These are phyloP conservation scores for Sebastes taczanowskii DNA, from an alignment of 2,797 vertebrate species.

Conservation along the genomic window DNA sequence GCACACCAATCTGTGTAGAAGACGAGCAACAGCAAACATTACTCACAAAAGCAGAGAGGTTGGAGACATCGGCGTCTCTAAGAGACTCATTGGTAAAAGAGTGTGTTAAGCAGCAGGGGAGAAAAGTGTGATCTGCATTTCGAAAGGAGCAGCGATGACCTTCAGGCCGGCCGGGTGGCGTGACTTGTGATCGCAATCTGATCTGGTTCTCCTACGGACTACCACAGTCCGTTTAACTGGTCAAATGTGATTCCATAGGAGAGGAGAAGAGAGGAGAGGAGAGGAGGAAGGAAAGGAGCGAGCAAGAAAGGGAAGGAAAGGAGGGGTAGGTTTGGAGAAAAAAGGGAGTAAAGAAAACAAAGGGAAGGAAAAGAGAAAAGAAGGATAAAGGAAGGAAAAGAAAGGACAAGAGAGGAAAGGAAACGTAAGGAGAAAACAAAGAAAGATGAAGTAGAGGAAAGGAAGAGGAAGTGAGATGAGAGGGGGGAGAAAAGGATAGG, in stretches of 20 bases:
- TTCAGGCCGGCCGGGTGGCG: not conserved
- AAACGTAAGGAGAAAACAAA: not conserved
- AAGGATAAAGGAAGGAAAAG: no score
- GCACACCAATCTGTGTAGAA: slow-evolving; percentile 11
- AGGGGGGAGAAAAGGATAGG: not conserved
- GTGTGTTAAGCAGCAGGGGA: not conserved
- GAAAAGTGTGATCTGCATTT: slow-evolving; percentile 17
- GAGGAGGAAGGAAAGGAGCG: no score
- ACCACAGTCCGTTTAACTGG: not conserved
- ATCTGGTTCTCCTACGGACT: not conserved
- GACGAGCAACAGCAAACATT: slow-evolving; percentile 11
- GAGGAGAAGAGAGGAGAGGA: not conserved
- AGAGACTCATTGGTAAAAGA: slow-evolving; percentile 6
- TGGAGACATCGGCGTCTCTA: slow-evolving; percentile 9
- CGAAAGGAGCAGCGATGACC: slow-evolving; percentile 14
- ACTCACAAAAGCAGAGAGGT: slow-evolving; percentile 19
- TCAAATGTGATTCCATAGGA: not conserved
- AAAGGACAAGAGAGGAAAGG: not conserved
- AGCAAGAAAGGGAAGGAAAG: no score
- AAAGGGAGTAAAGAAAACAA: not conserved
- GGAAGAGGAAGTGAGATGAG: not conserved
- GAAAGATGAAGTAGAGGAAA: not conserved
- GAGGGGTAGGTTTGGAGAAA: not conserved
- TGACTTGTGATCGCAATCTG: slow-evolving; percentile 14
- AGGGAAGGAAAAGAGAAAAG: not conserved